Evolutionary conservation across 30 jellyfish, hydroid and myxozoan species (phyloP).

Genomic region (Turritopsis rubra): DNA sequence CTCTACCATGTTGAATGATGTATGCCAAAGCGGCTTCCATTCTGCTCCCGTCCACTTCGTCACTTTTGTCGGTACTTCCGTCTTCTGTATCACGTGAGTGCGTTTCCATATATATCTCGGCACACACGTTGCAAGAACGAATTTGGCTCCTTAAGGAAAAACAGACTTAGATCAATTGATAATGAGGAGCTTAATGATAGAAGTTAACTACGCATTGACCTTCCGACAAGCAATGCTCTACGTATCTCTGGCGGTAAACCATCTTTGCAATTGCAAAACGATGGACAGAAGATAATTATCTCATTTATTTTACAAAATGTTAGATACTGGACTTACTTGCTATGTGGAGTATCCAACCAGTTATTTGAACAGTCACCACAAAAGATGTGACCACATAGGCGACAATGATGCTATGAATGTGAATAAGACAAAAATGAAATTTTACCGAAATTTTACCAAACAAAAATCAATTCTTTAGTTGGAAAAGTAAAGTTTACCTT

Average conservation of each 20-base stretch:
- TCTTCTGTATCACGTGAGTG: not conserved
- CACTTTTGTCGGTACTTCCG: not conserved
- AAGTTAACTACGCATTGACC: too few relatives aligned
- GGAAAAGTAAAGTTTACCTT: slow-evolving; percentile 11
- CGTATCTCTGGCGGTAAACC: too few relatives aligned
- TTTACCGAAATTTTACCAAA: too few relatives aligned
- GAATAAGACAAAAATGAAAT: too few relatives aligned
- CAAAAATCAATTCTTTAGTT: not conserved
- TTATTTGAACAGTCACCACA: slow-evolving; percentile 17
- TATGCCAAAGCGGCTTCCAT: not conserved
- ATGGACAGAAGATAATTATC: not conserved
- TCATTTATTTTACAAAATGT: too few relatives aligned
- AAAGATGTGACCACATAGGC: slow-evolving; percentile 26
- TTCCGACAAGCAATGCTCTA: too few relatives aligned
- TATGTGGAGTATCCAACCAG: slow-evolving; percentile 13
- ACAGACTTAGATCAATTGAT: too few relatives aligned
- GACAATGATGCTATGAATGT: slow-evolving; percentile 40
- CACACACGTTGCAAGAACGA: not conserved
- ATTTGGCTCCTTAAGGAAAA: too few relatives aligned
- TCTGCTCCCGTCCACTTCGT: too few relatives aligned
- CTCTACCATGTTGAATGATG: not conserved
- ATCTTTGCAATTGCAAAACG: not conserved
- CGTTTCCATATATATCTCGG: not conserved
- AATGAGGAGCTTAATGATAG: too few relatives aligned
- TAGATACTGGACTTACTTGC: slow-evolving; percentile 27